phyloP scores from a whole-genome alignment of 2,113 vertebrate genomes.

The Phocoena sinus region DNA sequence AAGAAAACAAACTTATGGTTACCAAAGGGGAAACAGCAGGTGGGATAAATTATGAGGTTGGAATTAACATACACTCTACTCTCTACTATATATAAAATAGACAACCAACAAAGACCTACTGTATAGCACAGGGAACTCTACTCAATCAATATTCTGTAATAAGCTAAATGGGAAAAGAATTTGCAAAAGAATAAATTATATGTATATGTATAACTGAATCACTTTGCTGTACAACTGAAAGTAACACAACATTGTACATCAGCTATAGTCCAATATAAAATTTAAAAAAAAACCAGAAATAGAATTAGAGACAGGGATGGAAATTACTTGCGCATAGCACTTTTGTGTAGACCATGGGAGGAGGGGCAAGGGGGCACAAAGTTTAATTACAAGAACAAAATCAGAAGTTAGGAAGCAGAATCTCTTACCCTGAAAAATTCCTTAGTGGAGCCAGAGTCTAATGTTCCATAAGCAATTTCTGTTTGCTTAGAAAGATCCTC shows the following conservation, averaged over 20 bases:
- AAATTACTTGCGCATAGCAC: neutral
- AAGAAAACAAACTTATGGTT: neutral
- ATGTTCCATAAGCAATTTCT: conserved; percentile 97
- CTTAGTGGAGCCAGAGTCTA: conserved; percentile 99
- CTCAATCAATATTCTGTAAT: neutral
- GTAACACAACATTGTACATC: neutral
- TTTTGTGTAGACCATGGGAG: neutral
- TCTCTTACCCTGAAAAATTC: conserved; percentile 98
- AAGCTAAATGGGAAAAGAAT: neutral
- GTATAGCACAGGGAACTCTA: neutral
- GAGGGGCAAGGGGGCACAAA: neutral
- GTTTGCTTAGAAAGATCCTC: conserved; percentile 98
- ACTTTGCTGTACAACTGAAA: neutral
- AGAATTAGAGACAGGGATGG: neutral
- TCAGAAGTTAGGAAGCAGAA: conserved; percentile 43
- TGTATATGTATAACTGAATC: neutral
- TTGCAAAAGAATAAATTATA: neutral
- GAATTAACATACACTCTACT: neutral
- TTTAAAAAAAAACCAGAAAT: neutral
- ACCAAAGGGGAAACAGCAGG: neutral
- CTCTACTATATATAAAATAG: neutral
- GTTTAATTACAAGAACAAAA: conserved; percentile 44
- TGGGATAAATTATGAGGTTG: neutral
- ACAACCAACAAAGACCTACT: neutral
- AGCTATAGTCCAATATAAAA: neutral